Base-by-base conservation (phyloP, 92 coral and sea anemone genomes). In the Parazoanthus swiftii region DNA sequence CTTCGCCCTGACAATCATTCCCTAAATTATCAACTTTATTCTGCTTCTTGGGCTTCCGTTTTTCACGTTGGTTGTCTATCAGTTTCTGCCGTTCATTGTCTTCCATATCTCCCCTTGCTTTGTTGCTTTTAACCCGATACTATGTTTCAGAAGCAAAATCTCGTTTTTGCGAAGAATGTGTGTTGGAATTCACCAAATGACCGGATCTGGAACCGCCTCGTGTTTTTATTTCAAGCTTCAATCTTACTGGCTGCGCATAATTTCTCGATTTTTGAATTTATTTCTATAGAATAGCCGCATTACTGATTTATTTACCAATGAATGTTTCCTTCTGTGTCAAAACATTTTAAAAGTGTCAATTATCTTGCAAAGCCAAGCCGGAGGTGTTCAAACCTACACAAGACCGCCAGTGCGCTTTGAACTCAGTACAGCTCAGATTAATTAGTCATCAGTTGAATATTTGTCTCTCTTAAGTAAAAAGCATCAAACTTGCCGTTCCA, bases 11-110 rank as follows among this genome's bases (percentile, higher is more conserved):
- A 26, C 25, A 29, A 7, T 44, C 66, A 50, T 46, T 33, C 9
- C 43, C 82, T n/a, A 79, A 79, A 79, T 13, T 29, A 15, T 50
- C 37, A 5, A 33, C 2, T 25, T 79, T 79, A 51, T 20, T 21
- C 37, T 33, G 33, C 43, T 54, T 50, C 46, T 76, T 76, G 8
- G 33, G 20, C 42, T 26, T 21, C 21, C 66, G 38, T n/a, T 51
- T 46, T 50, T 26, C 66, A 3, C 20, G 50, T 15, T 54, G 67
- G 33, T 46, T 8, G 14, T 33, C 66, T 33, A 79, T 9, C 82
- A 79, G 18, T 67, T 79, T 79, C 66, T 79, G 82, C 43, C 65
- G 35, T 79, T 79, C 82, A 54, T 46, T 37, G 18, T 50, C 23
- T 16, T 79, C 82, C 82, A 79, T 79, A 4, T 54, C 16, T 38